These are phyloP conservation scores for Hippocampus mohnikei DNA, from an alignment of 2,113 vertebrate species.

Conservation along the genomic window DNA sequence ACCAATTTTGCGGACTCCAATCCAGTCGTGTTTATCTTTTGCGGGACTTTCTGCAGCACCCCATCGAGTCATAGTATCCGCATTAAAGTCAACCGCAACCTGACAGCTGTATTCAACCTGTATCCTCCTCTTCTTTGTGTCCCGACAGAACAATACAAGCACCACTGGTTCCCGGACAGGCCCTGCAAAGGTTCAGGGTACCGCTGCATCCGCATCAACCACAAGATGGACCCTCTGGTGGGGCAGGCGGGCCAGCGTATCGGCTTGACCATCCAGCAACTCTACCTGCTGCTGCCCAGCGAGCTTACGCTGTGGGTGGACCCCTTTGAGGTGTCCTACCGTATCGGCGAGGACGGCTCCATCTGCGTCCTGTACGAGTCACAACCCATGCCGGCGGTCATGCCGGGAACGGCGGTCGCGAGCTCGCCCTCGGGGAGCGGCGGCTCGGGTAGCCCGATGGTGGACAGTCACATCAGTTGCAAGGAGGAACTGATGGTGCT, in stretches of 20 bases:
- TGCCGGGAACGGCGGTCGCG: constrained; percentile 49
- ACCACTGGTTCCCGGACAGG: constrained; percentile 99
- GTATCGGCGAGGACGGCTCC: constrained; percentile 97
- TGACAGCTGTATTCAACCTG: constrained; percentile 4
- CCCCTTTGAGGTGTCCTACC: constrained; percentile 97
- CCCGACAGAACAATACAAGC: constrained; percentile 92
- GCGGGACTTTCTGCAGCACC: neutral
- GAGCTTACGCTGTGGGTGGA: constrained; percentile 99
- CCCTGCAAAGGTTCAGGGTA: constrained; percentile 98
- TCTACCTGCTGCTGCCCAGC: constrained; percentile 94
- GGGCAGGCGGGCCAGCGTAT: constrained; percentile 94
- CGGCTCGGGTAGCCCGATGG: constrained; percentile 77
- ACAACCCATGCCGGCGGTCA: constrained; percentile 73
- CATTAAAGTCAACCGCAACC: neutral
- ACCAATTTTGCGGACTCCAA: neutral
- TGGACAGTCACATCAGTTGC: constrained; percentile 97
- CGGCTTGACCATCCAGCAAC: constrained; percentile 95
- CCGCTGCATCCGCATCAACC: constrained; percentile 99
- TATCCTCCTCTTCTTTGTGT: constrained; percentile 17
- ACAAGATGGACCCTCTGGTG: constrained; percentile 99
- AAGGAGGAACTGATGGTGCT: constrained; percentile 97
- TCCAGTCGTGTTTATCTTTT: neutral
- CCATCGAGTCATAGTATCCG: neutral
- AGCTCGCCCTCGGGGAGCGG: constrained; percentile 68
- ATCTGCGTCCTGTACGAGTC: constrained; percentile 99